Base-by-base conservation (phyloP, 37 sponge, comb jelly and placozoan genomes). In the Amphimedon queenslandica region DNA sequence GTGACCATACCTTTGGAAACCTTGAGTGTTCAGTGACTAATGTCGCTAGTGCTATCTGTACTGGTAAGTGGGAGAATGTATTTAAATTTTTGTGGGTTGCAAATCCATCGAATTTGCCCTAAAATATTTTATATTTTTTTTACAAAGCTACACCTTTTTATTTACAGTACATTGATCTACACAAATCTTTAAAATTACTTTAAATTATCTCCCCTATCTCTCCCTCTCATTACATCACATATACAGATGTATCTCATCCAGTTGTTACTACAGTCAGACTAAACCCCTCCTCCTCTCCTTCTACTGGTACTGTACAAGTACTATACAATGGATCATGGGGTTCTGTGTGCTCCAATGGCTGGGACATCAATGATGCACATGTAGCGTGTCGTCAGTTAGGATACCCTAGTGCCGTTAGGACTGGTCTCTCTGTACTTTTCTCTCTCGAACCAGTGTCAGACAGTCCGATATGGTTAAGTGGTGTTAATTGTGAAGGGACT, bases 291-390 rank as follows among this genome's bases (percentile, higher is more conserved):
- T 25, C 61, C 21, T n/a, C 21, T n/a, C 27, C 61, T 35, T 11
- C 8, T 67, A 23, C 21, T 40, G 68, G 68, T 29, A 27, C 8
- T 8, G 65, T 75, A 24, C 64, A 75, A 25, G 43, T 75, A 8
- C 60, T 40, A 18, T 42, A 24, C 6, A 75, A 75, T 63, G 51
- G 38, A 20, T 18, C 58, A 24, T 75, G 76, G 76, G 76, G 76
- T 6, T 63, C 56, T 21, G 66, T 75, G 3, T 75, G 76, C 33
- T 24, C 41, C 35, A 47, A 60, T 5, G 28, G 6, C 6, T 75
- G 76, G 76, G 64, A 63, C 6, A 32, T 77, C 3, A 1, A 8
- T 11, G 67, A 66, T 65, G 68, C 77, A 5, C 4, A 43, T 55
- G 68, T 66, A 3, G 10, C 30, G 13, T 66, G 77, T 31, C 4